These are phyloP conservation scores for Erebia aethiops DNA, from an alignment of 2,888 invertebrate genomes.

Conservation along the genomic window DNA sequence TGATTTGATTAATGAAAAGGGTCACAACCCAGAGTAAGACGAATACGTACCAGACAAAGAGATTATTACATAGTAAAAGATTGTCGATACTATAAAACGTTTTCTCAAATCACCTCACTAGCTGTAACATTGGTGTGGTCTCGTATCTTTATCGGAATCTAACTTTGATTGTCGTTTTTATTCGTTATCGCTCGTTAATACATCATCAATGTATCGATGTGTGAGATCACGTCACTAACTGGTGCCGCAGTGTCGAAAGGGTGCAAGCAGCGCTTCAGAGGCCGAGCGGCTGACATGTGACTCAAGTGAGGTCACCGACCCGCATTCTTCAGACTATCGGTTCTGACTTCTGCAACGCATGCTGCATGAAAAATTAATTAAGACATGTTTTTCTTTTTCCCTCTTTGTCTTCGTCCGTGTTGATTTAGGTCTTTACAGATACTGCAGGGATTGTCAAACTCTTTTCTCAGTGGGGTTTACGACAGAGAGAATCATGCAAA, in stretches of 20 bases:
- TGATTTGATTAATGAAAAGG: too few species aligned
- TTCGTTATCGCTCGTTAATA: constrained; percentile 44
- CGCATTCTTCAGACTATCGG: constrained; percentile 54
- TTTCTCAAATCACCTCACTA: constrained; percentile 1
- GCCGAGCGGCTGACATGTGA: constrained; percentile 61
- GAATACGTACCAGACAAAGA: too few species aligned
- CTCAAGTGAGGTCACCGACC: constrained; percentile 69
- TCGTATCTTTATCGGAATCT: constrained; percentile 8
- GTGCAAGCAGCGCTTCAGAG: constrained; percentile 74
- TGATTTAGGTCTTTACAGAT: too few species aligned
- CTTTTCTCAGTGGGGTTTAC: too few species aligned
- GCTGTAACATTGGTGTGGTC: constrained; percentile 9
- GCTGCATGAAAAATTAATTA: constrained; percentile 40
- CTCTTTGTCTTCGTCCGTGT: not conserved
- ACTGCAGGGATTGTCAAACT: too few species aligned
- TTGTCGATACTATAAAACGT: not conserved
- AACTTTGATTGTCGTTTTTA: constrained; percentile 14
- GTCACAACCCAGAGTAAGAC: too few species aligned
- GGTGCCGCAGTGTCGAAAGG: constrained; percentile 78
- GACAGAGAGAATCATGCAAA: too few species aligned
- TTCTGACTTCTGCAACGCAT: constrained; percentile 48
- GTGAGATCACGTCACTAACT: constrained; percentile 52
- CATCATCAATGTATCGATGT: constrained; percentile 45
- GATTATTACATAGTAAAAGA: too few species aligned
- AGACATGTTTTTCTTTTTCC: not conserved